phyloP scores from a whole-genome alignment of 2,797 vertebrate species.

The Salarias fasciatus region DNA sequence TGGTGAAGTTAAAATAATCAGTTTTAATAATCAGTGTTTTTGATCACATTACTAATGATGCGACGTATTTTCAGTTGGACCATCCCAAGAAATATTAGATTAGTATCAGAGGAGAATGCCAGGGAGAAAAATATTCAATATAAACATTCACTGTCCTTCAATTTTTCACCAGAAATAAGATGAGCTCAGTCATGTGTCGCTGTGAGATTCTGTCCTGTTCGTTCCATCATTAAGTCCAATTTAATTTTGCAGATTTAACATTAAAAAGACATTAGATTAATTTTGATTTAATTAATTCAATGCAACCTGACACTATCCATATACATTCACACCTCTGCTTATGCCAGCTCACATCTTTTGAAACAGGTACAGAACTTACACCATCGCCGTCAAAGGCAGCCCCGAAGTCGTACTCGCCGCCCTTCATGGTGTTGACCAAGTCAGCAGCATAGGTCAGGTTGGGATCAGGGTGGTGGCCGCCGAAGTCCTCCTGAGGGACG shows the following conservation, averaged over 20 bases:
- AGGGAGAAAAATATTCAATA: background rate
- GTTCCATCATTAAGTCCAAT: background rate
- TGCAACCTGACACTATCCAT: constrained; percentile 31
- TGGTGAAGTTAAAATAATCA: too few species aligned
- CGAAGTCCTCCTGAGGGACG: constrained; percentile 93
- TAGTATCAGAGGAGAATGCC: background rate
- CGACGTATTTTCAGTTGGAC: background rate
- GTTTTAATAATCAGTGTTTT: too few species aligned
- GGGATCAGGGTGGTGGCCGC: constrained; percentile 97
- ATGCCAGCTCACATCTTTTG: background rate
- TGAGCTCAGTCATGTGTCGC: background rate
- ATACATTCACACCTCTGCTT: constrained; percentile 8
- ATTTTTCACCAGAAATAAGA: constrained; percentile 12
- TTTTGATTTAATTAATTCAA: too few species aligned
- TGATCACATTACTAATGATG: background rate
- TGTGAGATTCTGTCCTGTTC: background rate
- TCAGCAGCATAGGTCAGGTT: constrained; percentile 97
- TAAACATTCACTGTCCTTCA: constrained; percentile 25
- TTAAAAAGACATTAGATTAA: constrained; percentile 17
- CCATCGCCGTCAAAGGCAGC: constrained; percentile 98
- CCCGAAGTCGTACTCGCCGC: constrained; percentile 94
- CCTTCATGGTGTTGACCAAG: constrained; percentile 95
- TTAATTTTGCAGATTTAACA: constrained; percentile 10
- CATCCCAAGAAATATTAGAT: background rate
- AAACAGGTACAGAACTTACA: constrained; percentile 76